phyloP scores from a whole-genome alignment of 2,888 invertebrate species.

The Nipponacmea schrenckii region DNA sequence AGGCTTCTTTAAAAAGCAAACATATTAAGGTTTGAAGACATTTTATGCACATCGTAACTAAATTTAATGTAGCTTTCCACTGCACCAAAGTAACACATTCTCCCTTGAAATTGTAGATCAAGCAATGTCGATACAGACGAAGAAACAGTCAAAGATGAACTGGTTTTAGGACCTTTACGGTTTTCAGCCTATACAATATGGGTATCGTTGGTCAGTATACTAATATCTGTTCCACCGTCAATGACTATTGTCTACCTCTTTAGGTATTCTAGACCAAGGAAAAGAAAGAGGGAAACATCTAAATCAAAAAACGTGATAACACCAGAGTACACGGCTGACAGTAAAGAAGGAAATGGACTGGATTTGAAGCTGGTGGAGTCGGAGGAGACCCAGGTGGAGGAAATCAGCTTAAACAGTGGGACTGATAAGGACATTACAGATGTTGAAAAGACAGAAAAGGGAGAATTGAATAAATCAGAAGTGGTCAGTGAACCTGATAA shows the following conservation, averaged over 20 bases:
- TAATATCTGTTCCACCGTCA: conserved; percentile 61
- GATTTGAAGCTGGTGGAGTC: neutral
- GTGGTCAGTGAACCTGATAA: neutral
- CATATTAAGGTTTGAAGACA: no score
- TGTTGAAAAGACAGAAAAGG: neutral
- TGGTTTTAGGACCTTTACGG: conserved; percentile 39
- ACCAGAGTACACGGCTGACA: neutral
- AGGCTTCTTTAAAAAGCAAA: no score
- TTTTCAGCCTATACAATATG: conserved; percentile 43
- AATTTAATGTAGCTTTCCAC: no score
- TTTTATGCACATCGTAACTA: no score
- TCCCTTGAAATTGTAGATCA: neutral
- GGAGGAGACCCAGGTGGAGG: neutral
- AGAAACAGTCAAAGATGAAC: conserved; percentile 26
- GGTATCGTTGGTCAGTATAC: conserved; percentile 41
- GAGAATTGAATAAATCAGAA: no score
- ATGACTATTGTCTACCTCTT: conserved; percentile 55
- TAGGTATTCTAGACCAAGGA: conserved; percentile 36
- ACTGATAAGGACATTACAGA: neutral
- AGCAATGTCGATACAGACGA: conserved; percentile 20
- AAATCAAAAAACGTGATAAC: neutral
- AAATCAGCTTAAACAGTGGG: neutral
- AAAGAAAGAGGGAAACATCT: neutral
- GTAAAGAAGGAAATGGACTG: neutral
- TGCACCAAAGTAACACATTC: no score